Percentiles rank a stretch among this genome's conserved stretches.
Evolutionary conservation across 2,113 vertebrate species (phyloP).

Genomic region (Lucifuga dentata): DNA sequence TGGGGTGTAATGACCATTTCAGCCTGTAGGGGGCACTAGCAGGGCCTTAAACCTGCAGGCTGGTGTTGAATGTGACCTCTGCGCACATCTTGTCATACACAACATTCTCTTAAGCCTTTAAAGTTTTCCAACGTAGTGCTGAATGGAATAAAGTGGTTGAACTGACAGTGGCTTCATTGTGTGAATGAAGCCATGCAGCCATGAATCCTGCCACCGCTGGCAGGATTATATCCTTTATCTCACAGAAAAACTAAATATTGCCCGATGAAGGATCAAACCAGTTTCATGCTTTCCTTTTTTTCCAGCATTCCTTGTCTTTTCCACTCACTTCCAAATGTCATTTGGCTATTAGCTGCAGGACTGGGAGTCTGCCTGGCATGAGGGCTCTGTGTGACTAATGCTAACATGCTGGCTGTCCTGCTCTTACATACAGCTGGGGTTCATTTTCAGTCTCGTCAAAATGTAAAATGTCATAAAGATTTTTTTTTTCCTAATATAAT

Average conservation of each 20-base stretch:
- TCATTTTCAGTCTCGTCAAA: constrained; percentile 24
- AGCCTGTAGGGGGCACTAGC: too few species aligned
- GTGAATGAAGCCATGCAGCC: not conserved
- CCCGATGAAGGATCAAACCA: constrained; percentile 10
- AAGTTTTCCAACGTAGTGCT: constrained; percentile 14
- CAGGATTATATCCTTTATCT: constrained; percentile 35
- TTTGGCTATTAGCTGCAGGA: constrained; percentile 24
- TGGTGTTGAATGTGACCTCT: not conserved
- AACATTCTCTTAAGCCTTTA: not conserved
- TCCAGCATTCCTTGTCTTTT: constrained; percentile 42
- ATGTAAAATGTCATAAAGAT: constrained; percentile 14
- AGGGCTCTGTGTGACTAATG: constrained; percentile 20
- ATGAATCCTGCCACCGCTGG: not conserved
- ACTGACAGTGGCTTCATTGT: constrained; percentile 22
- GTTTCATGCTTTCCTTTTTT: constrained; percentile 21
- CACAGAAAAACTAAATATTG: not conserved
- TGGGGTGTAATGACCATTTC: too few species aligned
- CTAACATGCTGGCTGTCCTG: constrained; percentile 10
- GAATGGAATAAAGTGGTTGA: not conserved
- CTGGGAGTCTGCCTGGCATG: constrained; percentile 16
- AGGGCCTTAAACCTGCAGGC: too few species aligned
- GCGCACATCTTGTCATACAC: not conserved
- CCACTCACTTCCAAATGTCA: constrained; percentile 46
- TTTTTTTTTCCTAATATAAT: not conserved
- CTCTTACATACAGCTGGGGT: constrained; percentile 30